phyloP scores from a whole-genome alignment of 1,140 invertebrate genomes.

The Brachionus angularis region DNA sequence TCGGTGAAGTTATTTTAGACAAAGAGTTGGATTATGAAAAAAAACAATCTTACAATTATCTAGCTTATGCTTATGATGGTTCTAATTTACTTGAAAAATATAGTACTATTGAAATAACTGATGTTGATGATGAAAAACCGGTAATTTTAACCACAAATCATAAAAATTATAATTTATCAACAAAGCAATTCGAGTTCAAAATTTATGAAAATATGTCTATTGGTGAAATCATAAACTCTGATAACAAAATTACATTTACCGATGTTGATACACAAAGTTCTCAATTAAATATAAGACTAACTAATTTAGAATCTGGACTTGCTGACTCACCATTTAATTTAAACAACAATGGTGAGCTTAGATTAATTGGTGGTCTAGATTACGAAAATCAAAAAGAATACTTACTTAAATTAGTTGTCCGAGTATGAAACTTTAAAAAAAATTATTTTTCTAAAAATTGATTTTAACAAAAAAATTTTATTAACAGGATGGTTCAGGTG shows the following conservation, averaged over 20 bases:
- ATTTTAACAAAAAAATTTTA: too few relatives aligned
- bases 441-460: too few relatives aligned
- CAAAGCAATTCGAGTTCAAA: constrained; percentile 27
- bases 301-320: neutral
- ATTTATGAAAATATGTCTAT: constrained; percentile 37
- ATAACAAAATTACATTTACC: neutral
- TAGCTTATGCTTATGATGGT: constrained; percentile 30
- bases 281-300: constrained; percentile 4
- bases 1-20: constrained; percentile 32
- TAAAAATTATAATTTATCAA: neutral
- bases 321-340: constrained; percentile 22
- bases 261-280: constrained; percentile 26
- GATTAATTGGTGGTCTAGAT: constrained; percentile 10
- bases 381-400: constrained; percentile 39
- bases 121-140: constrained; percentile 38
- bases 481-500: constrained; percentile 1
- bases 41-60: constrained; percentile 32
- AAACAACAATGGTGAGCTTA: constrained; percentile 17
- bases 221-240: constrained; percentile 10
- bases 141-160: neutral
- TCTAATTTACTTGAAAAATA: constrained; percentile 35
- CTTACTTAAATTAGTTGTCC: constrained; percentile 7
- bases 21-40: constrained; percentile 34
- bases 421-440: too few relatives aligned
- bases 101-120: constrained; percentile 29